These are phyloP conservation scores for Calameuta idolon DNA, from an alignment of 2,888 invertebrate genomes.

Conservation along the genomic window DNA sequence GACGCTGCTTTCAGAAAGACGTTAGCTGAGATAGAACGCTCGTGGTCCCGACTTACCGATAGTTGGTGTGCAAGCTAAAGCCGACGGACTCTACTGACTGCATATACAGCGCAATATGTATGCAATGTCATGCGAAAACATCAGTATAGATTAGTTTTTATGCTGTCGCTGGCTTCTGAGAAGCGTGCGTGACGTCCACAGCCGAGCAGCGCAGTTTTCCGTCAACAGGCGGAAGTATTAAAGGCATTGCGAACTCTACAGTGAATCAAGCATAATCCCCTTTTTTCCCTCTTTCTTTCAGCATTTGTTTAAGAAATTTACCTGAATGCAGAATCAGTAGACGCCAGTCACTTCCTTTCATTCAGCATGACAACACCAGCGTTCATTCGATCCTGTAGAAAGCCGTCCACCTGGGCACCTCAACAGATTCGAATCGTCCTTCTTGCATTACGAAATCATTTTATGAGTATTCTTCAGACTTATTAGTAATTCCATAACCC, in stretches of 20 bases:
- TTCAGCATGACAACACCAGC: background rate
- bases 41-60: background rate
- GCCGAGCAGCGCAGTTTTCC: constrained; percentile 13
- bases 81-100: constrained; percentile 1
- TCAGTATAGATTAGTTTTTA: constrained; percentile 21
- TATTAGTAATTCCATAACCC: background rate
- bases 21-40: background rate
- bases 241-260: background rate
- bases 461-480: background rate
- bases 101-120: constrained; percentile 19
- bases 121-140: constrained; percentile 25
- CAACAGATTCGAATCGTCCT: background rate
- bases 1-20: background rate
- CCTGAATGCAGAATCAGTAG: background rate
- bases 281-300: background rate
- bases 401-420: background rate
- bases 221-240: constrained; percentile 5
- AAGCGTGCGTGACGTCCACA: constrained; percentile 15
- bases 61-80: background rate
- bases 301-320: background rate
- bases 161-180: constrained; percentile 20
- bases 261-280: background rate
- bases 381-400: background rate
- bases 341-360: background rate
- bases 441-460: background rate